These are phyloP conservation scores for Bombus consobrinus DNA, from an alignment of 1,140 invertebrate species.

Conservation along the genomic window DNA sequence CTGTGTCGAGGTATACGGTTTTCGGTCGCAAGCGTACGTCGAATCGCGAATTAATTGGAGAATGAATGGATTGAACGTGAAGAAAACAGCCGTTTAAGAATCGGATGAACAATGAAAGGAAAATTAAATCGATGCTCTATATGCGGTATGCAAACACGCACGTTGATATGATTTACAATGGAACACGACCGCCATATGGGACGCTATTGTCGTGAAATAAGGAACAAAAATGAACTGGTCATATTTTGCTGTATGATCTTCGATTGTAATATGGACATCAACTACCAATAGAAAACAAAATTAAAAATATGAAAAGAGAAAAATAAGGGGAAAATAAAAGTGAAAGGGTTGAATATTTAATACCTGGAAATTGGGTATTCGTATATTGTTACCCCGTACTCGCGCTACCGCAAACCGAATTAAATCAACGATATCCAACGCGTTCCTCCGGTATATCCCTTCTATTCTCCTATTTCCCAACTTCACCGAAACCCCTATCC, in stretches of 20 bases:
- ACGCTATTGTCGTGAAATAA: background rate
- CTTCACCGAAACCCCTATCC: background rate
- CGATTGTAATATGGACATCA: background rate
- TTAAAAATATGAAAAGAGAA: background rate
- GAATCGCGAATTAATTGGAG: conserved; percentile 28
- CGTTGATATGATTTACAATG: background rate
- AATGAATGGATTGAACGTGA: conserved; percentile 16
- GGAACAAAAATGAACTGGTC: background rate
- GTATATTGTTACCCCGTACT: background rate
- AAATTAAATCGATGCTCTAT: background rate
- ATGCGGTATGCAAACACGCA: background rate
- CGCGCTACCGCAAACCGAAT: conserved; percentile 29
- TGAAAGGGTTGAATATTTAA: background rate
- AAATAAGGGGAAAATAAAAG: too few relatives aligned
- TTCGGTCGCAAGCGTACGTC: conserved; percentile 19
- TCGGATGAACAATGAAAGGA: conserved; percentile 9
- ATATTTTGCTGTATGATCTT: background rate
- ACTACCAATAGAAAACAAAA: background rate
- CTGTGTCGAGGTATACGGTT: background rate
- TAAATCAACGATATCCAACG: conserved; percentile 40
- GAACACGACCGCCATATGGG: background rate
- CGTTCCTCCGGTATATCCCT: background rate
- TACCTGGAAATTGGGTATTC: background rate
- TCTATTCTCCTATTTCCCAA: background rate
- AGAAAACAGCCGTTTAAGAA: background rate